These are phyloP conservation scores for Cataglyphis hispanica DNA, from an alignment of 1,140 invertebrate genomes.

Conservation along the genomic window DNA sequence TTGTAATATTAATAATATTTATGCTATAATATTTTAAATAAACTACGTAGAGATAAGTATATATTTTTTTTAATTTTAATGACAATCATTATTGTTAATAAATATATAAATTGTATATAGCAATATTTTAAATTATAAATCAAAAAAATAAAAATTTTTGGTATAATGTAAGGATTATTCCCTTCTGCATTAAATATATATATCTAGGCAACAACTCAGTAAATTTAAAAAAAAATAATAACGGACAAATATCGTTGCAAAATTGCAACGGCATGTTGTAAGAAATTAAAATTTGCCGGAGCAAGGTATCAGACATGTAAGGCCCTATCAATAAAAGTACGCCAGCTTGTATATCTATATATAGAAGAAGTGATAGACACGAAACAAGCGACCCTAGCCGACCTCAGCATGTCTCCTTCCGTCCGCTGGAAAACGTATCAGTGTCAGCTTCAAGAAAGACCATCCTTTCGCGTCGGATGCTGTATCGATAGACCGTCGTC, in stretches of 20 bases:
- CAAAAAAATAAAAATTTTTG: neutral
- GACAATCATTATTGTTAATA: neutral
- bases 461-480: constrained; percentile 47
- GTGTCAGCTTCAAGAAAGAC: constrained; percentile 68
- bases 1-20: no score
- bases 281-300: constrained; percentile 33
- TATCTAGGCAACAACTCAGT: neutral
- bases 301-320: constrained; percentile 54
- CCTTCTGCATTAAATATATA: neutral
- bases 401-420: constrained; percentile 57
- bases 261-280: constrained; percentile 25
- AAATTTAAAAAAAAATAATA: neutral
- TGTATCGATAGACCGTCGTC: constrained; percentile 45
- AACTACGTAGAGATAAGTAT: no score
- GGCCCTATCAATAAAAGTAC: constrained; percentile 70
- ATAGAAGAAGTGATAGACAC: constrained; percentile 69
- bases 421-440: constrained; percentile 69
- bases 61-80: no score
- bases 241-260: neutral
- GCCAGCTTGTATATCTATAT: constrained; percentile 20
- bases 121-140: constrained; percentile 5
- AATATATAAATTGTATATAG: neutral
- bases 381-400: constrained; percentile 60
- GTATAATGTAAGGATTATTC: neutral
- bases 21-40: no score